phyloP scores from a whole-genome alignment of 2,888 invertebrate species.

The Lasioglossum zephyrum region DNA sequence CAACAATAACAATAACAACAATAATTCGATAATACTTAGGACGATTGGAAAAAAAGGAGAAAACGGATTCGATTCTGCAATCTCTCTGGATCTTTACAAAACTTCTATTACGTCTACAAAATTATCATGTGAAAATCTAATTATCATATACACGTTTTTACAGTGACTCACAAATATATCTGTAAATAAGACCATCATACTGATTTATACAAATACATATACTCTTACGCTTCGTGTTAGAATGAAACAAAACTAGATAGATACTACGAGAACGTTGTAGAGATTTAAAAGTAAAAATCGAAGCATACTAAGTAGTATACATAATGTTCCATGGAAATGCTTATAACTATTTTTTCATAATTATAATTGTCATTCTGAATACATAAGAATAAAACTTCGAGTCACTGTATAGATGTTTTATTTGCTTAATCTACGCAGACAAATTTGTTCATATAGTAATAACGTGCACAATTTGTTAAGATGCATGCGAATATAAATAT shows the following conservation, averaged over 20 bases:
- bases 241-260: not conserved
- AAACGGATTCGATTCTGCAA: constrained; percentile 27
- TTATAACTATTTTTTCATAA: not conserved
- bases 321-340: not conserved
- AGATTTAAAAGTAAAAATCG: not conserved
- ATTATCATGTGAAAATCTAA: constrained; percentile 31
- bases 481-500: not conserved
- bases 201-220: constrained; percentile 8
- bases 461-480: constrained; percentile 4
- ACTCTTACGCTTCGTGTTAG: not conserved
- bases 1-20: constrained; percentile 77
- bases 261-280: not conserved
- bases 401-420: constrained; percentile 29
- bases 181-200: not conserved
- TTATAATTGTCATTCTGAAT: not conserved
- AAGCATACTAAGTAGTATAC: not conserved
- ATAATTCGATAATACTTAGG: constrained; percentile 59
- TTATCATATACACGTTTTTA: constrained; percentile 20
- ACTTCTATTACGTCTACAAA: constrained; percentile 13
- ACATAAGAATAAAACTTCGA: not conserved
- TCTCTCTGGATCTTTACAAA: constrained; percentile 29
- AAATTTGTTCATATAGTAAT: constrained; percentile 13
- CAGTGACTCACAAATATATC: constrained; percentile 13
- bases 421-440: constrained; percentile 23
- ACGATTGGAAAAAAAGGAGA: constrained; percentile 39